Evolutionary conservation across 2,113 vertebrate genomes (phyloP), one percentile per base, ranked within the genome.

Genomic region (Panurus biarmicus): DNA sequence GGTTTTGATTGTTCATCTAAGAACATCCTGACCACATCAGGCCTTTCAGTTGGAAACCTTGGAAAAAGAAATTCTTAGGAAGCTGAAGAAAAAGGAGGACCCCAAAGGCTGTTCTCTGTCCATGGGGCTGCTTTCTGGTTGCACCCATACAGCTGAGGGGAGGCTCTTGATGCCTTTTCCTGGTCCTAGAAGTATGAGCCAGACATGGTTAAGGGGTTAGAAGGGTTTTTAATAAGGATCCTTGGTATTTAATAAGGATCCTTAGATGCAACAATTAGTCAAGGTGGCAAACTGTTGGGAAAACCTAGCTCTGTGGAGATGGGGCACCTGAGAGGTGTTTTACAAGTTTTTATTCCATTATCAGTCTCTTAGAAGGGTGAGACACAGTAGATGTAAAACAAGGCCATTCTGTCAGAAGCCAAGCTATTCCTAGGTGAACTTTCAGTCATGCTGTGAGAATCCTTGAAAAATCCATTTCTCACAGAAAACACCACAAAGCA

Each of bases 201-300:
- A 36, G 42, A 47, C 20, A 23, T 6, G 6, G 25, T 29, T 58
- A 29, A 58, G 25, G 33, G 25, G 31, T n/a, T 9, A 36, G 20
- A 58, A 47, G 14, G 6, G 11, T 17, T 74, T n/a, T n/a, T n/a
- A n/a, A n/a, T n/a, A n/a, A n/a, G n/a, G n/a, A n/a, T n/a, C n/a
- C n/a, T n/a, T n/a, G n/a, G n/a, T n/a, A n/a, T n/a, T n/a, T n/a
- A n/a, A n/a, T 60, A 48, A 60, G 9, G 26, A 48, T 31, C 21
- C 15, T 40, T 50, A 20, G 5, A 36, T 33, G 21, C 20, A 24
- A 11, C 26, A 24, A 29, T 36, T 23, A 0, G 0, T 18, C 26
- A 36, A 13, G 42, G 33, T 47, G 72, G n/a, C n/a, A n/a, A n/a
- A n/a, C n/a, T n/a, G n/a, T n/a, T n/a, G n/a, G n/a, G n/a, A n/a